These are phyloP conservation scores for Rhinolophus ferrumequinum DNA, from an alignment of 2,113 vertebrate genomes.

Conservation along the genomic window DNA sequence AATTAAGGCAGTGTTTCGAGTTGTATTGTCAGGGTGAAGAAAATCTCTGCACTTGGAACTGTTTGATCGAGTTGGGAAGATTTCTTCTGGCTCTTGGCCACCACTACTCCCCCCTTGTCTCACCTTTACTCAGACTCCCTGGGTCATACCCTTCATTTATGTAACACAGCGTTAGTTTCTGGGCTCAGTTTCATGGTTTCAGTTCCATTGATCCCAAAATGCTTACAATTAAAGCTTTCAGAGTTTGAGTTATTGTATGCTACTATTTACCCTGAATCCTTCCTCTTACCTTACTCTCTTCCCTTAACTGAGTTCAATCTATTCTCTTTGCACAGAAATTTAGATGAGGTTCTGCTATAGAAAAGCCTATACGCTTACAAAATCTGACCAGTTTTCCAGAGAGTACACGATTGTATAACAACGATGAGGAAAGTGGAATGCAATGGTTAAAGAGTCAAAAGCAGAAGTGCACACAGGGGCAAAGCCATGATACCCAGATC, in stretches of 20 bases:
- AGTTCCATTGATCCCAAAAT: neutral
- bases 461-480: neutral
- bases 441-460: neutral
- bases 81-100: constrained; percentile 33
- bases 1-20: constrained; percentile 55
- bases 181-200: neutral
- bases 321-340: neutral
- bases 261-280: neutral
- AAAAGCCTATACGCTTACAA: neutral
- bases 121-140: neutral
- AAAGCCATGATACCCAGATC: neutral
- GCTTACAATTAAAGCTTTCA: neutral
- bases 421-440: neutral
- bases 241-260: neutral
- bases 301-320: neutral
- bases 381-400: neutral
- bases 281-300: neutral
- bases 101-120: neutral
- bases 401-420: neutral
- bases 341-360: neutral
- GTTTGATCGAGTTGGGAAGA: neutral
- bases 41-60: constrained; percentile 45
- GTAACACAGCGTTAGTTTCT: neutral
- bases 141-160: neutral
- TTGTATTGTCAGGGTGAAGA: constrained; percentile 7